Base-by-base conservation (phyloP, 2,113 vertebrate genomes). In the Microtus pennsylvanicus region DNA sequence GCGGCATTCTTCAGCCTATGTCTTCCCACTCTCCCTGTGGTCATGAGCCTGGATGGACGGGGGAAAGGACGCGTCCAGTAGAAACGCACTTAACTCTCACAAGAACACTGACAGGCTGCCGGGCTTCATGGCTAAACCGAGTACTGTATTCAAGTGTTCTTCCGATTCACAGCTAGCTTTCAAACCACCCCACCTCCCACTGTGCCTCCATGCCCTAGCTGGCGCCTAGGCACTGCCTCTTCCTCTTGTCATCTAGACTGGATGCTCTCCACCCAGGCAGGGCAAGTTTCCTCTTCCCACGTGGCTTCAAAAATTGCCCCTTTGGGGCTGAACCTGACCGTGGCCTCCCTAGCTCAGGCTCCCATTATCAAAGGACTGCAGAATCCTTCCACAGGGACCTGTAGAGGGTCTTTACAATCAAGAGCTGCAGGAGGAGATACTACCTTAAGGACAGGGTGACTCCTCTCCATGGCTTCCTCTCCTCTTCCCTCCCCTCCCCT, bases 201-300 rank as follows among this genome's bases (percentile, higher is more conserved):
- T 2, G 67, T 0, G 7, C 42, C 87, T 50, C 55, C 45, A 1
- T 2, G 81, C 42, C 5, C 0, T 58, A 30, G 58, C 58, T 42
- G 58, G 65, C 13, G n/a, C 45, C 74, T 14, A 1, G 67, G 22
- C n/a, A 63, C 52, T 0, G 0, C 75, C 65, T 69, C 74, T n/a
- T 58, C 33, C 38, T 90, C 75, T 77, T 22, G 30, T 70, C 1
- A 4, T 55, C 93, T 69, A 86, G 19, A 21, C 42, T 87, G 82
- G 75, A 13, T 26, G 24, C 28, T 87, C 72, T 50, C 70, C n/a
- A 33, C 63, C 58, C 1, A 17, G 24, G 3, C 17, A 76, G 63
- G 74, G 77, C 38, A 1, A 7, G 65, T 50, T 92, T 80, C 65
- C 70, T 85, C 78, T 78, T 87, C 74, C 67, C 50, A 45, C 45